A percentile compares a stretch with the other conserved stretches of the same genome.
phyloP scores from a whole-genome alignment of 2,797 vertebrate genomes.

The Bradypodion ventrale region DNA sequence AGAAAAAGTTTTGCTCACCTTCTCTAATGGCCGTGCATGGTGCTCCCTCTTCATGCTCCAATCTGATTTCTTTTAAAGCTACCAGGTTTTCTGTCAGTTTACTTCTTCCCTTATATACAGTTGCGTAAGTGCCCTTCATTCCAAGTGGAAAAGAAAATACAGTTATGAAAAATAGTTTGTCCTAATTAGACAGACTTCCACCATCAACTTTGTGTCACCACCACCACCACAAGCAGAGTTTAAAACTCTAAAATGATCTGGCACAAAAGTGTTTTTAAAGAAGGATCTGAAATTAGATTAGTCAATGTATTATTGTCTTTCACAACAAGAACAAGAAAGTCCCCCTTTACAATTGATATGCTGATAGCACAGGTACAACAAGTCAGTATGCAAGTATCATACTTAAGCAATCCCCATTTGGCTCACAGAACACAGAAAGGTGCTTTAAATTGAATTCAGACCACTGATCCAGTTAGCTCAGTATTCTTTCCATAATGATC shows the following conservation, averaged over 20 bases:
- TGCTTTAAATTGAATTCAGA: background rate
- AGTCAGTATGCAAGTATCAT: background rate
- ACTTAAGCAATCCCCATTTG: background rate
- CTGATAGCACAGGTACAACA: background rate
- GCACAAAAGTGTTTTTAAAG: background rate
- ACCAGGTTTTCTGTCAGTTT: conserved; percentile 98
- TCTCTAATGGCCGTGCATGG: conserved; percentile 98
- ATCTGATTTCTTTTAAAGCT: conserved; percentile 95
- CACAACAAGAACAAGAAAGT: background rate
- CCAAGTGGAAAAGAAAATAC: conserved; percentile 33
- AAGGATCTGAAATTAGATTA: background rate
- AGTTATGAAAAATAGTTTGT: conserved; percentile 25
- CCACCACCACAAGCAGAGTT: background rate
- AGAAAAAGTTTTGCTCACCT: conserved; percentile 73
- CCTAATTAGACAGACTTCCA: background rate
- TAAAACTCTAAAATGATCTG: background rate
- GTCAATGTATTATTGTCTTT: background rate
- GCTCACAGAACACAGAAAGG: background rate
- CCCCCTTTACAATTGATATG: background rate
- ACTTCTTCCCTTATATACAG: conserved; percentile 97
- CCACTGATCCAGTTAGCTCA: background rate
- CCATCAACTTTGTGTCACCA: background rate
- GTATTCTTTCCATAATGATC: background rate
- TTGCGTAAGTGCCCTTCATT: conserved; percentile 93
- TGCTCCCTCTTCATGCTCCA: conserved; percentile 97